Evolutionary conservation across 2,888 invertebrate genomes (phyloP).

Genomic region (Tipula unca): DNA sequence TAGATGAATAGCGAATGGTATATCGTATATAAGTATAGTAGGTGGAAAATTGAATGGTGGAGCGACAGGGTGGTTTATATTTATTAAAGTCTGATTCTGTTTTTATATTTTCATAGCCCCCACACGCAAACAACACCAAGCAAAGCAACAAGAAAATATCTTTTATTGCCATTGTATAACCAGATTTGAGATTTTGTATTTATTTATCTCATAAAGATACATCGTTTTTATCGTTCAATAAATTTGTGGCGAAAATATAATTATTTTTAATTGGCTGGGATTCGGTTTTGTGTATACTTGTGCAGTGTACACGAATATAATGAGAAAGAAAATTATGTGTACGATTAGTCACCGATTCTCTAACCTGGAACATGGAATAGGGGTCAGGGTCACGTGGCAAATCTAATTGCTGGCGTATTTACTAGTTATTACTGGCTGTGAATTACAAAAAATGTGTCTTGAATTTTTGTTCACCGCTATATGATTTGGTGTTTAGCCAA

Average conservation of each 20-base stretch:
- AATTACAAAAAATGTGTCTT: conserved; percentile 94
- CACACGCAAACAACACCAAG: neutral
- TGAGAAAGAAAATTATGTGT: too few species aligned
- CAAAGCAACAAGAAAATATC: neutral
- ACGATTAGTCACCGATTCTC: conserved; percentile 30
- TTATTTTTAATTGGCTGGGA: neutral
- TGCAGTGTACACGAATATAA: neutral
- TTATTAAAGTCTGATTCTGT: neutral
- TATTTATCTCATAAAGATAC: neutral
- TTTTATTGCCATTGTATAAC: neutral
- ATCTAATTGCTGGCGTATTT: conserved; percentile 64
- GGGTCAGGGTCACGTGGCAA: conserved; percentile 45
- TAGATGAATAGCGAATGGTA: too few species aligned
- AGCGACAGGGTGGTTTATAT: neutral
- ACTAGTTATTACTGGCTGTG: conserved; percentile 50
- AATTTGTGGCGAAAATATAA: neutral
- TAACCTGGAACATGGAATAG: conserved; percentile 51
- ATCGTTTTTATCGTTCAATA: neutral
- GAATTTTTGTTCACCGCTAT: conserved; percentile 96
- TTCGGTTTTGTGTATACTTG: neutral
- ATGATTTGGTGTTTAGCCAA: conserved; percentile 94
- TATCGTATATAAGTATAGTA: neutral
- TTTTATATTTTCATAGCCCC: neutral
- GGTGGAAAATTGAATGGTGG: neutral
- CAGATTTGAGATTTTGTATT: conserved; percentile 8